Evolutionary conservation across 2,797 vertebrate species (phyloP).

Genomic region (Parambassis ranga): DNA sequence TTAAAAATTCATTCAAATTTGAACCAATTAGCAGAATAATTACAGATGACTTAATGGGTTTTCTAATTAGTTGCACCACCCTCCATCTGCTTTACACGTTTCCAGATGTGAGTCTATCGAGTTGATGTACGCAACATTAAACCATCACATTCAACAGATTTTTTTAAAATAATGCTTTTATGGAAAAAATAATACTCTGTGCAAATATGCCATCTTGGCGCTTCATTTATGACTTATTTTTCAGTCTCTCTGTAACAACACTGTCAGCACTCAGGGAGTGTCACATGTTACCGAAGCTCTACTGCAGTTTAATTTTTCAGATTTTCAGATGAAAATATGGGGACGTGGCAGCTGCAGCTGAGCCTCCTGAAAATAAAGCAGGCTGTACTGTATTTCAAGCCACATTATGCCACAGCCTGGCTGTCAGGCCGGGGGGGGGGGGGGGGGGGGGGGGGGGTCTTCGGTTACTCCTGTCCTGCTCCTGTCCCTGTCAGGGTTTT

Average conservation of each 20-base stretch:
- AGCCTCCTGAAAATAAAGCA: constrained; percentile 55
- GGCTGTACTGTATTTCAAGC: constrained; percentile 59
- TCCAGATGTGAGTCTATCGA: no score
- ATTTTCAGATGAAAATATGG: constrained; percentile 26
- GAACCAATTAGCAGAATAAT: no score
- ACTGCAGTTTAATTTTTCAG: neutral
- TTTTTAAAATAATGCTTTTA: no score
- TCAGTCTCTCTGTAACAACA: neutral
- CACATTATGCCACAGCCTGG: constrained; percentile 51
- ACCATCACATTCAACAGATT: no score
- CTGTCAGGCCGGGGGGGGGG: constrained; percentile 23
- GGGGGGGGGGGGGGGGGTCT: constrained; percentile 8
- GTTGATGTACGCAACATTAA: no score
- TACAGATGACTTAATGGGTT: no score
- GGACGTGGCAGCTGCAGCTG: constrained; percentile 26
- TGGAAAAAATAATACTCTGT: no score
- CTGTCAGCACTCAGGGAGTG: neutral
- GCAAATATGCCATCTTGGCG: neutral
- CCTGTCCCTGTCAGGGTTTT: constrained; percentile 46
- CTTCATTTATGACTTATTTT: neutral
- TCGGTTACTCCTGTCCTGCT: constrained; percentile 44
- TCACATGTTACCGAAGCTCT: neutral
- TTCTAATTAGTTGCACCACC: no score
- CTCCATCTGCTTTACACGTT: no score
- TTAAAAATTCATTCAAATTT: no score